Evolutionary conservation across 2,888 invertebrate genomes (phyloP).

Genomic region (Epirrhoe tristata): DNA sequence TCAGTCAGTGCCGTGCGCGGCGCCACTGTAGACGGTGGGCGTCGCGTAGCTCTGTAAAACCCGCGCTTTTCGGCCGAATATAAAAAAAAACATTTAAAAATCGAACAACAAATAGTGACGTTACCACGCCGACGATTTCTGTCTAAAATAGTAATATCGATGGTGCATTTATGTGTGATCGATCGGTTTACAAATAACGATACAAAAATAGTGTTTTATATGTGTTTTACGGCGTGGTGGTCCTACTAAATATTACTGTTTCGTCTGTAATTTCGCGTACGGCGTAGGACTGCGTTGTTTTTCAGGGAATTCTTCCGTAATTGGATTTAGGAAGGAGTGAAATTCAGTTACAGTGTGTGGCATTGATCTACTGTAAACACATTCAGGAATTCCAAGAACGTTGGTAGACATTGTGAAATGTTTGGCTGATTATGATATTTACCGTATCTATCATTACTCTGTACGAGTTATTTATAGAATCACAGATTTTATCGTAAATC

Average conservation of each 20-base stretch:
- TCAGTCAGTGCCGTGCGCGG: slow-evolving; percentile 80
- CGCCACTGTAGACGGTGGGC: slow-evolving; percentile 80
- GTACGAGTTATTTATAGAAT: slow-evolving; percentile 22
- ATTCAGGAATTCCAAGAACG: slow-evolving; percentile 16
- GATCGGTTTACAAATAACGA: slow-evolving; percentile 69
- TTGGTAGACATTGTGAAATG: slow-evolving; percentile 9
- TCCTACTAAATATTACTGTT: slow-evolving; percentile 59
- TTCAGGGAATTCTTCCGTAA: slow-evolving; percentile 45
- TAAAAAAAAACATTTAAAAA: slow-evolving; percentile 42
- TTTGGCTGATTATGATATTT: slow-evolving; percentile 17
- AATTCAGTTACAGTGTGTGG: slow-evolving; percentile 22
- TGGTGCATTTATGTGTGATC: slow-evolving; percentile 47
- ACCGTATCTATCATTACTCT: slow-evolving; percentile 2
- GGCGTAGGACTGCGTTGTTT: slow-evolving; percentile 44
- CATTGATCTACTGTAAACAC: slow-evolving; percentile 23
- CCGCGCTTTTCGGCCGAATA: slow-evolving; percentile 59
- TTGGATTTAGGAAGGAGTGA: slow-evolving; percentile 32
- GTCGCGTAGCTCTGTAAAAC: slow-evolving; percentile 68
- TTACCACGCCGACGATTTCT: slow-evolving; percentile 11
- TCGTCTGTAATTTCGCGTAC: slow-evolving; percentile 51
- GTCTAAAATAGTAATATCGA: slow-evolving; percentile 24
- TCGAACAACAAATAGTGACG: slow-evolving; percentile 35
- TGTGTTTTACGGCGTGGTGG: slow-evolving; percentile 75
- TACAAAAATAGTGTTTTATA: slow-evolving; percentile 77
- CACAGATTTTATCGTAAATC: slow-evolving; percentile 19